Conservation (phyloP, 2,888 invertebrate species). For the Galeruca laticollis region DNA sequence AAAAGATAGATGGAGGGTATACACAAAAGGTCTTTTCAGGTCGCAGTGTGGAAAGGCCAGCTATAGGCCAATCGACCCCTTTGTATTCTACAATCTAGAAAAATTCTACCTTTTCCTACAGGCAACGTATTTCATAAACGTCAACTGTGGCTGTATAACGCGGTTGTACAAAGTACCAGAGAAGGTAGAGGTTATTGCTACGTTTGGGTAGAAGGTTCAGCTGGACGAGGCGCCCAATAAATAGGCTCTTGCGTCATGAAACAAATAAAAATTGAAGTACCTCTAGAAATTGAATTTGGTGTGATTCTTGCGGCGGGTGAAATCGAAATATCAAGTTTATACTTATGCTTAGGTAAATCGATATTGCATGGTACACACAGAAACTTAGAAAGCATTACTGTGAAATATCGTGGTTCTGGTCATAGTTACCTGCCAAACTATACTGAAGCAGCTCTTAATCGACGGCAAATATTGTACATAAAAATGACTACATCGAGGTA, state of each 20-base stretch:
- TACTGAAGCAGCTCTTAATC: slow-evolving; percentile 49
- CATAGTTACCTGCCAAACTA: slow-evolving; percentile 51
- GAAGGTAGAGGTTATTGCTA: no score
- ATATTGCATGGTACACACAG: slow-evolving; percentile 27
- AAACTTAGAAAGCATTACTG: slow-evolving; percentile 29
- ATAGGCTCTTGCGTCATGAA: slow-evolving; percentile 47
- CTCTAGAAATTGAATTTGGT: slow-evolving; percentile 47
- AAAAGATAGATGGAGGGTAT: no score
- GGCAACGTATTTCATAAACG: slow-evolving; percentile 52
- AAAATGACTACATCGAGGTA: slow-evolving; percentile 38
- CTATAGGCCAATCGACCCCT: no score
- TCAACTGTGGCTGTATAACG: slow-evolving; percentile 52
- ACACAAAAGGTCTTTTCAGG: no score
- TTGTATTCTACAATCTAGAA: no score
- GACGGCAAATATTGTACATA: slow-evolving; percentile 44
- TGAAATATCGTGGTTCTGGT: slow-evolving; percentile 42
- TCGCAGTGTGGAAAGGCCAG: no score
- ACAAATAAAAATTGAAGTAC: slow-evolving; percentile 36
- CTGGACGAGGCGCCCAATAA: slow-evolving; percentile 49
- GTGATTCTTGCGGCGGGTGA: slow-evolving; percentile 48
- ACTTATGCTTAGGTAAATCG: slow-evolving; percentile 22
- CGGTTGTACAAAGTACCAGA: slow-evolving; percentile 49
- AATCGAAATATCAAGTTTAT: slow-evolving; percentile 44
- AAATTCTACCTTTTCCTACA: no score
- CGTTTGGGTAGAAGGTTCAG: slow-evolving; percentile 49